Base-by-base conservation (phyloP, 2,797 vertebrate genomes). In the Sebastes reedi region DNA sequence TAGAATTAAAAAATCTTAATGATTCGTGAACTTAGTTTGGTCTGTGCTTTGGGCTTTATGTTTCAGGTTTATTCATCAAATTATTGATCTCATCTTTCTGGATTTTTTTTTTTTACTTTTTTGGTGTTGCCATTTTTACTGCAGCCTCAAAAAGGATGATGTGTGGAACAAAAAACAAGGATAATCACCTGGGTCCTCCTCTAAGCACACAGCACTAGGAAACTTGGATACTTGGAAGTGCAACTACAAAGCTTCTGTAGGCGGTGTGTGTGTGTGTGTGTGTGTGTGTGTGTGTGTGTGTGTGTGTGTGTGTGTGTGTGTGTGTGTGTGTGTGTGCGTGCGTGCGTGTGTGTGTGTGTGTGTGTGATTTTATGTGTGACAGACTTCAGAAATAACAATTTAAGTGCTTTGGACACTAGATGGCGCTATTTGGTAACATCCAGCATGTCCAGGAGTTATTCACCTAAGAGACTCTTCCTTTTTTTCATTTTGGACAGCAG, bases 1-100 rank as follows among this genome's bases (percentile, higher is more conserved):
- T 88, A 91, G 87, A 95, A 96, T 94, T 92, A 95, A 95, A 95
- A 89, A 30, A 78, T 91, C 39, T 88, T 85, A 83, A 85, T 83
- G 62, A 89, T 82, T 88, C 81, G 61, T 90, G 72, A 83, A 79
- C 29, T 73, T 29, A 14, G 67, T 85, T 81, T 82, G 12, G 73
- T 72, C 25, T 72, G 6, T 67, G 34, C 36, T 68, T 67, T 69
- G 27, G 20, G 13, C 5, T 54, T 64, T 14, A 54, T 8, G 24
- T 62, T 74, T 29, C 4, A 55, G 54, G 10, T 77, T 75, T 59
- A 77, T 55, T 77, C 18, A 55, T 69, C 72, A 64, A 58, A 84
- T 69, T 55, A 67, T 62, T 9, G 1, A 42, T 55, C 56, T 50
- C 25, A 32, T 59, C 22, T 30, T 68, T 30, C 3, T 72, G 65